These are phyloP conservation scores for Tupaia tana DNA, from an alignment of 2,113 vertebrate species.

Conservation along the genomic window DNA sequence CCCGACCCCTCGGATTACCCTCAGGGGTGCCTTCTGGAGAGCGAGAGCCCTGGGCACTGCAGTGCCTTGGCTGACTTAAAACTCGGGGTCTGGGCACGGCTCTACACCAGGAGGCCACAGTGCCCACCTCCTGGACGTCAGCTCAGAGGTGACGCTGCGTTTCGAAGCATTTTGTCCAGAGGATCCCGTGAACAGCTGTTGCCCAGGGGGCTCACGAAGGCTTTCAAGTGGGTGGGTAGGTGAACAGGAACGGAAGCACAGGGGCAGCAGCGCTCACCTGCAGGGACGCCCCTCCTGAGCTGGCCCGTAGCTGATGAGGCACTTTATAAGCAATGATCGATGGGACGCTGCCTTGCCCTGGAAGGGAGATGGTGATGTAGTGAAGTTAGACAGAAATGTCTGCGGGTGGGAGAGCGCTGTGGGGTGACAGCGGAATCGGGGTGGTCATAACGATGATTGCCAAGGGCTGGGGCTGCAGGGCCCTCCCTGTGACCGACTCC, in stretches of 20 bases:
- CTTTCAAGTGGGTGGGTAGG: fast-evolving
- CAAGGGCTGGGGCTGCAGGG: neutral
- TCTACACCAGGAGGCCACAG: no score
- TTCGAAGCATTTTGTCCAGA: neutral
- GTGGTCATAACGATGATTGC: neutral
- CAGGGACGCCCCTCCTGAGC: fast-evolving
- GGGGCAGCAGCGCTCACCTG: fast-evolving
- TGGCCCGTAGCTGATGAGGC: neutral
- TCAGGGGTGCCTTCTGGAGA: neutral
- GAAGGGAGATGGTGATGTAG: neutral
- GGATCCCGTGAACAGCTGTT: neutral
- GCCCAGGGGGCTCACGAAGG: no score
- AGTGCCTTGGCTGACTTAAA: neutral
- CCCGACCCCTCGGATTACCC: neutral
- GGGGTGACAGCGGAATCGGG: neutral
- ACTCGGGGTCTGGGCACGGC: fast-evolving
- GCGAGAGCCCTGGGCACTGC: fast-evolving
- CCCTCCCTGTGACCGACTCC: neutral
- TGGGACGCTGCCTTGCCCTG: neutral
- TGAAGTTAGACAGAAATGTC: neutral
- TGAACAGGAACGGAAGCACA: fast-evolving
- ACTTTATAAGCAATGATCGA: neutral
- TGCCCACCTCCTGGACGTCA: fast-evolving
- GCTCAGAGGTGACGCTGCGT: fast-evolving
- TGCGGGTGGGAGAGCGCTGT: neutral